Evolutionary conservation across 2,797 vertebrate species (phyloP).

Genomic region (Semaprochilodus insignis): DNA sequence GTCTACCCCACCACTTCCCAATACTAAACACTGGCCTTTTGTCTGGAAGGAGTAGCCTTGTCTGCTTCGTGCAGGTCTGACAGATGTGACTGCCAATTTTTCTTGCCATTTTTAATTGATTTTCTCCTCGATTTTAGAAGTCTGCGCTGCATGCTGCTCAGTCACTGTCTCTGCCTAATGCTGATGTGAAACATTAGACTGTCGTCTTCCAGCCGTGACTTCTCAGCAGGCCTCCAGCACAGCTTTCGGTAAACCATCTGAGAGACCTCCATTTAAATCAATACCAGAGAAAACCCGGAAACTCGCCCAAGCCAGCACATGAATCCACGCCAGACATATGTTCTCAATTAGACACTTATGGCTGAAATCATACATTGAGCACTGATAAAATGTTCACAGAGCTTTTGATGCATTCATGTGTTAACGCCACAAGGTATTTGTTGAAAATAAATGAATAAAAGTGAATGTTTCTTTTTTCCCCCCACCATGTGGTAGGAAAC

Average conservation of each 20-base stretch:
- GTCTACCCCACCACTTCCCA: constrained; percentile 54
- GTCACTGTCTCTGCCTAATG: constrained; percentile 59
- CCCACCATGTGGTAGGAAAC: background rate
- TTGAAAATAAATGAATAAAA: too few relatives aligned
- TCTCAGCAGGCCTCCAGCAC: constrained; percentile 68
- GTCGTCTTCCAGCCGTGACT: constrained; percentile 65
- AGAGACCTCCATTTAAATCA: constrained; percentile 68
- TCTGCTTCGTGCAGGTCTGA: constrained; percentile 61
- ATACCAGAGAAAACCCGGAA: constrained; percentile 62
- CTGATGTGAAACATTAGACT: constrained; percentile 66
- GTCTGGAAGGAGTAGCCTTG: constrained; percentile 29
- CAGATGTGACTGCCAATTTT: constrained; percentile 57
- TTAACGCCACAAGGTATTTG: background rate
- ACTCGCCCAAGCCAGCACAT: constrained; percentile 7
- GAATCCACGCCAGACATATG: constrained; percentile 28
- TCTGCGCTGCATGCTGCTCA: constrained; percentile 51
- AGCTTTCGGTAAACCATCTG: constrained; percentile 67
- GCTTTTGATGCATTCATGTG: background rate
- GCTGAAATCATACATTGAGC: background rate
- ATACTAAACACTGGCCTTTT: constrained; percentile 46
- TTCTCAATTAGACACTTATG: background rate
- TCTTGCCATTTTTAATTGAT: constrained; percentile 69
- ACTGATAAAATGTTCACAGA: background rate
- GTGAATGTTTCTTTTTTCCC: too few relatives aligned
- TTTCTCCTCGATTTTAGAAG: constrained; percentile 64